phyloP scores from a whole-genome alignment of 2,113 vertebrate species.

The Heterocephalus glaber region DNA sequence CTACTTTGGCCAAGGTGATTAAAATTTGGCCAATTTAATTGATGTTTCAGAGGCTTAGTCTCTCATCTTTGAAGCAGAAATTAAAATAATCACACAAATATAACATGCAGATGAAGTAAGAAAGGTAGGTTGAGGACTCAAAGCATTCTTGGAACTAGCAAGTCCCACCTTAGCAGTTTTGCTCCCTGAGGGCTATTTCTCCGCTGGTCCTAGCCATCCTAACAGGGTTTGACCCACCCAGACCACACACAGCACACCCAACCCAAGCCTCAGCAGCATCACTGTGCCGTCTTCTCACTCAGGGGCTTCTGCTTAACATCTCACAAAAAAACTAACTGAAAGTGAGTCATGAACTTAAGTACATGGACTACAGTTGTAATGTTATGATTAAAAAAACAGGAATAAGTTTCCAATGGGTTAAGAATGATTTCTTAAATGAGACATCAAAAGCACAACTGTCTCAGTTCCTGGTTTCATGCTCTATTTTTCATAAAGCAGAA shows the following conservation, averaged over 20 bases:
- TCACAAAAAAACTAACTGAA: not conserved
- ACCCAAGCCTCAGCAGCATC: not conserved
- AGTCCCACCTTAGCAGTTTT: not conserved
- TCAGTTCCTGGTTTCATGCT: not conserved
- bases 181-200: not conserved
- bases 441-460: not conserved
- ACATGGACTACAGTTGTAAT: not conserved
- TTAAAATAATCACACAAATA: slow-evolving; percentile 49
- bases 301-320: not conserved
- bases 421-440: not conserved
- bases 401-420: not conserved
- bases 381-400: not conserved
- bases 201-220: not conserved
- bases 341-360: not conserved
- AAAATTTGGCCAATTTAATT: slow-evolving; percentile 28
- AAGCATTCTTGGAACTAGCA: not conserved
- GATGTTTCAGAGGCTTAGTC: slow-evolving; percentile 16
- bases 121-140: not conserved
- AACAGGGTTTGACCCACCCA: not conserved
- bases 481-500: not conserved
- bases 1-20: not conserved
- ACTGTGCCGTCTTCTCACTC: not conserved
- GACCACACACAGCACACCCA: not conserved
- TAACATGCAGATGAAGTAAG: not conserved
- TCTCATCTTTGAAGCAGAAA: slow-evolving; percentile 34